These are phyloP conservation scores for Aphaenogaster floridana DNA, from an alignment of 1,140 invertebrate species.

Conservation along the genomic window DNA sequence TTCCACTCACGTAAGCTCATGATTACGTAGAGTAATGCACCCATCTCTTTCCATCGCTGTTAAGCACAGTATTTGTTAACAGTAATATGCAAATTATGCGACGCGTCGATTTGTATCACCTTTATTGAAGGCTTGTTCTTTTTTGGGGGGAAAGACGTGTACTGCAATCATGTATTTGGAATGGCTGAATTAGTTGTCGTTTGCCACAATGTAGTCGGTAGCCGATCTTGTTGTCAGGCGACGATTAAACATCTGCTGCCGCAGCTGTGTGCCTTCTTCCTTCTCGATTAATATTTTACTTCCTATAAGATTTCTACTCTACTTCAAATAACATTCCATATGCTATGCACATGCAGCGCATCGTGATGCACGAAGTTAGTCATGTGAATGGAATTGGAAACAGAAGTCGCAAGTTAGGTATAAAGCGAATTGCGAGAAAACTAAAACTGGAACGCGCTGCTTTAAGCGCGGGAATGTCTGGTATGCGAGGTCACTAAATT, in stretches of 20 bases:
- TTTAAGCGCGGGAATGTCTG: constrained; percentile 62
- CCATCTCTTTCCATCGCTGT: neutral
- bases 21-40: constrained; percentile 24
- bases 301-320: constrained; percentile 41
- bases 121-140: constrained; percentile 16
- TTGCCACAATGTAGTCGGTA: constrained; percentile 14
- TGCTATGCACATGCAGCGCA: neutral
- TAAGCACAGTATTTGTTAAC: constrained; percentile 11
- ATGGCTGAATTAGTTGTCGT: constrained; percentile 30
- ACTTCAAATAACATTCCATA: constrained; percentile 15
- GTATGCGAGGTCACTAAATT: constrained; percentile 70
- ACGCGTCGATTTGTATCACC: constrained; percentile 36
- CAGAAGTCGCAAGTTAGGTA: constrained; percentile 44
- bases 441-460: constrained; percentile 73
- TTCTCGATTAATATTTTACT: constrained; percentile 58
- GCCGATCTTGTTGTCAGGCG: constrained; percentile 54
- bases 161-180: constrained; percentile 28
- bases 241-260: constrained; percentile 65
- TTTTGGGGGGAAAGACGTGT: constrained; percentile 2
- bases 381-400: constrained; percentile 22
- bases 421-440: constrained; percentile 65
- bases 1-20: constrained; percentile 33
- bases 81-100: constrained; percentile 44
- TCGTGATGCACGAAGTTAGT: constrained; percentile 29
- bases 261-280: constrained; percentile 38